Evolutionary conservation across 2,113 vertebrate genomes (phyloP), one percentile per base, ranked within the genome.

Genomic region (Scolopax mira): DNA sequence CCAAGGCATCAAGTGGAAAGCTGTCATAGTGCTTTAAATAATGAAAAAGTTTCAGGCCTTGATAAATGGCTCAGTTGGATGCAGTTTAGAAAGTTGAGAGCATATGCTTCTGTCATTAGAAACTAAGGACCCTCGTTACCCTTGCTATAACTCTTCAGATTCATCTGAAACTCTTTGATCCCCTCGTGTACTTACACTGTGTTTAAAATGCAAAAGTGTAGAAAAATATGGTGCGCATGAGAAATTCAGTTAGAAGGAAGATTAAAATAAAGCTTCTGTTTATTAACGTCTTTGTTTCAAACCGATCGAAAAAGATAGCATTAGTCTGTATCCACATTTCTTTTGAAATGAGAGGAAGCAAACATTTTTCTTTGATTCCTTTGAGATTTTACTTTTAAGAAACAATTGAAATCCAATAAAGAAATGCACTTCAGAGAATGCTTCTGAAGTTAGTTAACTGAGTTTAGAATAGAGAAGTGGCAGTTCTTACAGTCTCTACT

Each of bases 31-130:
- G 92, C 93, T 97, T 97, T 97, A 96, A 97, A 95, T 97, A 97
- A 97, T 94, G 95, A 82, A 97, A 97, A 97, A 96, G 89, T 96
- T 95, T 92, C 85, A 73, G 84, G 72, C 83, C 90, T 97, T 96
- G 96, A 95, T 97, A 93, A 97, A 95, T 97, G 79, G 92, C 97
- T 96, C 93, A 85, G 79, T 93, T 95, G 90, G 94, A 97, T 96
- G 79, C 96, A 88, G 91, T 97, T 96, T 89, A 94, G 85, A 94
- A 97, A 97, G 94, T 94, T 97, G 94, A 96, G 94, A 94, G 93
- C 97, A 94, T 96, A 93, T 95, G 90, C 85, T 96, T 96, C 87
- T 96, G 60, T 94, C 77, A 94, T 89, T 94, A 95, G 93, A 92
- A 97, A 93, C 91, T 77, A 81, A 94, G 86, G 84, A 96, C 89